Conservation (phyloP, 2,113 vertebrate genomes). For the Perca fluviatilis region DNA sequence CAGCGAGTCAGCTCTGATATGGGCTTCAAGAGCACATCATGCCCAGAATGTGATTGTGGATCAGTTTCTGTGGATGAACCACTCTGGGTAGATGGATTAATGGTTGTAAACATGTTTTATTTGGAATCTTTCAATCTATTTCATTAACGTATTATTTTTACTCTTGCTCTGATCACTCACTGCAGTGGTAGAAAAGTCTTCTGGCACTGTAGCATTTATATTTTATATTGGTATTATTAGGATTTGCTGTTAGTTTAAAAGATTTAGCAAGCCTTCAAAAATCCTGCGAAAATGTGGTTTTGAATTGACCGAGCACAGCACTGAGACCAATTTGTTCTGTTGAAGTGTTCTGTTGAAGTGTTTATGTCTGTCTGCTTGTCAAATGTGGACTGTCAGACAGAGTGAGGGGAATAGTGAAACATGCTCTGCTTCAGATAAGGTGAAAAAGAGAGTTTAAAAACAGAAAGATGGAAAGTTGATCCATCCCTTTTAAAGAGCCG, state of each 20-base stretch:
- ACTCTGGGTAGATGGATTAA: neutral
- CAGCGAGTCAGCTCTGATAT: neutral
- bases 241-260: slow-evolving; percentile 21
- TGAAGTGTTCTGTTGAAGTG: neutral
- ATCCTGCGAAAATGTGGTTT: neutral
- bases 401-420: neutral
- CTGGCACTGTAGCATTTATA: neutral
- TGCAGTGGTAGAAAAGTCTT: neutral
- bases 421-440: neutral
- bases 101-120: neutral
- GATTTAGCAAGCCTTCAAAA: slow-evolving; percentile 5
- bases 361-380: slow-evolving; percentile 21
- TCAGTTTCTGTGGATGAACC: neutral
- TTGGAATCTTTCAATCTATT: neutral
- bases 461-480: neutral
- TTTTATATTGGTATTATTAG: slow-evolving; percentile 4
- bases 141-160: neutral
- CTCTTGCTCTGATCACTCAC: neutral
- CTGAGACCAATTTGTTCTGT: slow-evolving; percentile 46
- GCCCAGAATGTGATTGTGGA: neutral
- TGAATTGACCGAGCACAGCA: slow-evolving; percentile 20
- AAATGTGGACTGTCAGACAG: neutral
- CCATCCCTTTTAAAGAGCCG: neutral
- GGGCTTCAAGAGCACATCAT: neutral
- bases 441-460: neutral